Conservation (phyloP, 1,140 invertebrate genomes). For the Leguminivora glycinivorella region DNA sequence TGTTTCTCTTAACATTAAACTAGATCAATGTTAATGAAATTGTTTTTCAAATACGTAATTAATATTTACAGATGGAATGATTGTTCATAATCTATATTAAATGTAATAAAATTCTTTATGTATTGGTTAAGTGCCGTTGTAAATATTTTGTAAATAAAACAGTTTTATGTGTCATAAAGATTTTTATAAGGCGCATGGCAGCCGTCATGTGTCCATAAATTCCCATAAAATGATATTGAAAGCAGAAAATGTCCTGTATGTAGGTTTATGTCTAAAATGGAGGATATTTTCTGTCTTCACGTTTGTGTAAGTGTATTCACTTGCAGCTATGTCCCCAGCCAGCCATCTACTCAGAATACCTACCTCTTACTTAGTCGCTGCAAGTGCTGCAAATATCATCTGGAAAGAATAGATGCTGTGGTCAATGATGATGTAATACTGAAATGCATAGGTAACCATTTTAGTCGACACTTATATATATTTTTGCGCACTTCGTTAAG, state of each 20-base stretch:
- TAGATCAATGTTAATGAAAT: slow-evolving; percentile 12
- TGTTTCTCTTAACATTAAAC: slow-evolving; percentile 5
- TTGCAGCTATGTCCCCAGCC: too few species aligned
- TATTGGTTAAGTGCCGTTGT: slow-evolving; percentile 36
- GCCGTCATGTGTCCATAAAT: not conserved
- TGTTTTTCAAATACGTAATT: slow-evolving; percentile 23
- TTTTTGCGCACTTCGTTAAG: too few species aligned
- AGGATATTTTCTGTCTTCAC: too few species aligned
- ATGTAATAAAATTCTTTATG: slow-evolving; percentile 14
- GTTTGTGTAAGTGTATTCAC: too few species aligned
- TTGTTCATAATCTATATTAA: slow-evolving; percentile 21
- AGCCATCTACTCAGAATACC: too few species aligned
- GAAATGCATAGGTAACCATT: too few species aligned
- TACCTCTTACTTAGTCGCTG: too few species aligned
- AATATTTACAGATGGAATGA: slow-evolving; percentile 13
- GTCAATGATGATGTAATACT: too few species aligned
- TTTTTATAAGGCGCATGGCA: slow-evolving; percentile 8
- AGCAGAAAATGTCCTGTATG: not conserved
- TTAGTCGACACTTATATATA: too few species aligned
- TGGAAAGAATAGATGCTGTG: too few species aligned
- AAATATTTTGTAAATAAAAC: slow-evolving; percentile 71
- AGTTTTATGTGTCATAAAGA: slow-evolving; percentile 62
- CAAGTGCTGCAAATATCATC: too few species aligned
- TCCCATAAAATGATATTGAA: slow-evolving; percentile 10
- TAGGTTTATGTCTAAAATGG: not conserved